phyloP scores from a whole-genome alignment of 2,113 vertebrate species.

The Dipodomys ordii region DNA sequence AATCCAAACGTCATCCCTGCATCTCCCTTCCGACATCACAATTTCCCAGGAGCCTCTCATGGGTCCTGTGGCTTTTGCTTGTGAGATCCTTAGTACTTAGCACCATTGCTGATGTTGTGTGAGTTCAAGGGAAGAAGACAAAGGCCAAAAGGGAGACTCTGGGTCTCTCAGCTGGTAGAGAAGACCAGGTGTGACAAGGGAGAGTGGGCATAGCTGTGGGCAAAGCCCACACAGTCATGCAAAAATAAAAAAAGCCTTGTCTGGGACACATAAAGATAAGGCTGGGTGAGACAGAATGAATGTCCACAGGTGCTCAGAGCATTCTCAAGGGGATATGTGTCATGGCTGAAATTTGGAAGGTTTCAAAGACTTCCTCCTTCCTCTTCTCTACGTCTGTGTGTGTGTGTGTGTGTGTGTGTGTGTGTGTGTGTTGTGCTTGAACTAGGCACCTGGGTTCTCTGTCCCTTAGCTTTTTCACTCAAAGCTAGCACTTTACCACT shows the following conservation, averaged over 20 bases:
- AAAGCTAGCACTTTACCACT: too few relatives aligned
- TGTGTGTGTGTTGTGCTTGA: too few relatives aligned
- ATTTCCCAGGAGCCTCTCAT: background rate
- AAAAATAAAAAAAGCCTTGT: background rate
- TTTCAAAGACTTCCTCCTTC: background rate
- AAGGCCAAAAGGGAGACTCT: background rate
- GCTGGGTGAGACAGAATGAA: background rate
- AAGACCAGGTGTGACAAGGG: background rate
- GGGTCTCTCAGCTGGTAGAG: background rate
- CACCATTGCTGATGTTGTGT: background rate
- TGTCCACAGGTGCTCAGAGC: too few relatives aligned
- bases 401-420: too few relatives aligned
- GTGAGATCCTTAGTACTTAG: background rate
- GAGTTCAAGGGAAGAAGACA: background rate
- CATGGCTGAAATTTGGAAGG: background rate
- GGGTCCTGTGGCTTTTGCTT: background rate
- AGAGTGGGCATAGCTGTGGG: background rate
- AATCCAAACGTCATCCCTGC: too few relatives aligned
- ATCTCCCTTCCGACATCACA: background rate
- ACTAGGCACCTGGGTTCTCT: too few relatives aligned
- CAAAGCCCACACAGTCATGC: background rate
- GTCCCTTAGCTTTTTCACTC: too few relatives aligned
- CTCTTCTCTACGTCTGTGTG: background rate
- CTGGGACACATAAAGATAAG: background rate
- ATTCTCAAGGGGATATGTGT: background rate